Conservation (phyloP, 1,140 invertebrate species). For the Penaeus japonicus region DNA sequence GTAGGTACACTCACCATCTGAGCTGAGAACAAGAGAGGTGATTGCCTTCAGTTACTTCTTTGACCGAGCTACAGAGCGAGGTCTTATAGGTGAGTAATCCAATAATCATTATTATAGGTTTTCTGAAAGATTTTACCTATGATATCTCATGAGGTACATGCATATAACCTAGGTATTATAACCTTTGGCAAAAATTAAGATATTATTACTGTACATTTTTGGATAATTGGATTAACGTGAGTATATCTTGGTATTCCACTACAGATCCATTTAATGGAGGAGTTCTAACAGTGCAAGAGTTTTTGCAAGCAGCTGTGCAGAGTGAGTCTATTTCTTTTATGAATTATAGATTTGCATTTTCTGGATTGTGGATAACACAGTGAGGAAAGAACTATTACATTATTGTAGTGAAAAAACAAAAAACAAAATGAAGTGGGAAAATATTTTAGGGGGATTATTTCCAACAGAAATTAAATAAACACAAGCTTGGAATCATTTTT, state of each 20-base stretch:
- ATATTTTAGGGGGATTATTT: no score
- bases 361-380: background rate
- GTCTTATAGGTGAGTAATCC: constrained; percentile 68
- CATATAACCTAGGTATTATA: background rate
- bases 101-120: background rate
- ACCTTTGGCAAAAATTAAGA: background rate
- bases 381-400: background rate
- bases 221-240: background rate
- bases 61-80: constrained; percentile 85
- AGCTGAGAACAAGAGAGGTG: constrained; percentile 57
- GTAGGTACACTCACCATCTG: background rate
- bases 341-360: background rate
- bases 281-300: constrained; percentile 72
- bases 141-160: background rate
- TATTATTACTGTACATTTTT: background rate
- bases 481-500: constrained; percentile 9
- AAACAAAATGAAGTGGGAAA: no score
- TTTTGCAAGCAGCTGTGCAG: constrained; percentile 73
- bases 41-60: constrained; percentile 92
- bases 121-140: background rate
- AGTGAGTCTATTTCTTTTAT: constrained; percentile 37
- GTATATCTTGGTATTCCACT: background rate
- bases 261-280: constrained; percentile 76
- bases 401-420: no score
- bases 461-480: background rate